Base-by-base conservation (phyloP, 2,888 invertebrate genomes). In the Macrophya annulata region DNA sequence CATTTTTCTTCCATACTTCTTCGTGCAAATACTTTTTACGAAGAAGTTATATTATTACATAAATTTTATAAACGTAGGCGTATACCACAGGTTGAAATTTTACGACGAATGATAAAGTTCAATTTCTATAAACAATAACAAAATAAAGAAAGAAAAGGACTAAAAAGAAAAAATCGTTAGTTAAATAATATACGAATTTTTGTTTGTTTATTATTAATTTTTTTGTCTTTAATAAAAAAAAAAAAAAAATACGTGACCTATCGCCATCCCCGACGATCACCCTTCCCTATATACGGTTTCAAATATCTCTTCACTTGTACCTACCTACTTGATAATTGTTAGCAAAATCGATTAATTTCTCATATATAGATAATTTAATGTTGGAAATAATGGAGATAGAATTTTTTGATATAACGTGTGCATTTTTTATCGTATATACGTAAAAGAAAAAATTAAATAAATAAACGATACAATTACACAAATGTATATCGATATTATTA, bases 251-350 rank as follows among this genome's bases (percentile, higher is more conserved):
- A 55, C 76, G 48, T 48, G 76, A 76, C 72, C 43, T 74, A 74
- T 74, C 74, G 74, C 45, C 72, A 9, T 21, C 43, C 72, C 21
- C 43, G n/a, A 15, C 31, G 76, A 76, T 76, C 76, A 76, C 76
- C 76, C 76, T 76, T 76, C 55, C 17, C n/a, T 55, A n/a, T 55
- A n/a, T 55, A 31, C 31, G 37, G 77, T 77, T 77, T 77, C 77
- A 51, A 77, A 77, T 77, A 77, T 37, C 77, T 55, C n/a, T 21
- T 12, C 48, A 15, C 43, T 45, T 45, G 31, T 31, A 31, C 31
- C 31, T 25, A 62, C 62, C 25, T 25, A 21, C 43, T 43, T 74
- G 43, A 31, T 43, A 74, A 45, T n/a, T n/a, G 21, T 45, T 43
- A 74, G 45, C 9, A 21, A 45, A 74, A 74, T 74, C 74, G 45